Evolutionary conservation across 2,797 vertebrate genomes (phyloP).

Genomic region (Neostethus bicornis): DNA sequence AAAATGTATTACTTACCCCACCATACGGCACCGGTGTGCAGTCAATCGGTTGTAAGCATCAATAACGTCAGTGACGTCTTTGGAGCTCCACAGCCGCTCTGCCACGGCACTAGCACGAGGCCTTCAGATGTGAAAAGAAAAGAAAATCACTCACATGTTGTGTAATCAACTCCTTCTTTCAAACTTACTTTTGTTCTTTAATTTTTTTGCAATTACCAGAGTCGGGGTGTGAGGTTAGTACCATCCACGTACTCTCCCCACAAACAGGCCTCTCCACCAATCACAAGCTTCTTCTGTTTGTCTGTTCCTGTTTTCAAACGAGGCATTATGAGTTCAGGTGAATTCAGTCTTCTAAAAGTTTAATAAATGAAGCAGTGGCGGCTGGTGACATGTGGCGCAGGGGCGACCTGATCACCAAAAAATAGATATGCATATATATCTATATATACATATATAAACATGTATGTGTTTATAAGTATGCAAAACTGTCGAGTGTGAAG

Average conservation of each 20-base stretch:
- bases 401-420: too few species aligned
- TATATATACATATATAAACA: too few species aligned
- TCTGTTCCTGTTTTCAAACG: slow-evolving; percentile 80
- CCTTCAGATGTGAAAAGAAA: slow-evolving; percentile 71
- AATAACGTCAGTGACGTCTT: slow-evolving; percentile 72
- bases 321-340: background rate
- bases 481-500: too few species aligned
- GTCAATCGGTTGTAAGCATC: slow-evolving; percentile 86
- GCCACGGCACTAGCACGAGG: slow-evolving; percentile 93
- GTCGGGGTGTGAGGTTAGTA: slow-evolving; percentile 90
- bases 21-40: slow-evolving; percentile 91
- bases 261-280: slow-evolving; percentile 96
- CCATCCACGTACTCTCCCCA: slow-evolving; percentile 98
- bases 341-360: background rate
- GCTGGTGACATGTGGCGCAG: too few species aligned
- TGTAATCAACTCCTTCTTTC: background rate
- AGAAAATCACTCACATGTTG: background rate
- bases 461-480: too few species aligned
- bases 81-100: slow-evolving; percentile 92
- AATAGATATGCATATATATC: background rate
- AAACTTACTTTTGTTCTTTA: background rate
- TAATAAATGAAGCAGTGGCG: background rate
- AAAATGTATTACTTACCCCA: slow-evolving; percentile 78
- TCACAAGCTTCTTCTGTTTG: slow-evolving; percentile 87
- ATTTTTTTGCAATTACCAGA: too few species aligned